Evolutionary conservation across 2,797 vertebrate genomes (phyloP).

Genomic region (Enteromius thamalakanensis): DNA sequence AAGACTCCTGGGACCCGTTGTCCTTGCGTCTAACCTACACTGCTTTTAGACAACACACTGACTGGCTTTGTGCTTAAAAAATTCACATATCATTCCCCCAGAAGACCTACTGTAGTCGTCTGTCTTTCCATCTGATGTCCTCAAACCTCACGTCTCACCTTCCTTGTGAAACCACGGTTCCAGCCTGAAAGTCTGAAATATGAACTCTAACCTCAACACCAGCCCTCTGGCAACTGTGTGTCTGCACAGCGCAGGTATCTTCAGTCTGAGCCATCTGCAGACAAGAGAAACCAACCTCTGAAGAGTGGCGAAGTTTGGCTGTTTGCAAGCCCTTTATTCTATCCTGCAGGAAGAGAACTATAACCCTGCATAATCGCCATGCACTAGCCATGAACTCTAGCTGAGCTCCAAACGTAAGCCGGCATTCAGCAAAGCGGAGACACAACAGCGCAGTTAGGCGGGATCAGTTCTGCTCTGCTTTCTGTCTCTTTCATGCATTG

Average conservation of each 20-base stretch:
- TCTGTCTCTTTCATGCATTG: slow-evolving; percentile 45
- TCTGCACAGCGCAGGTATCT: slow-evolving; percentile 2
- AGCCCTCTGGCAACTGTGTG: slow-evolving; percentile 10
- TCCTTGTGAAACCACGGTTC: slow-evolving; percentile 14
- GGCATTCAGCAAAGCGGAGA: slow-evolving; percentile 52
- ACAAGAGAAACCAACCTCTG: slow-evolving; percentile 3
- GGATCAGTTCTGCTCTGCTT: slow-evolving; percentile 57
- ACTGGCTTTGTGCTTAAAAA: background rate
- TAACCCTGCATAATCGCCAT: slow-evolving; percentile 50
- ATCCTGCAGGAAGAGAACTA: slow-evolving; percentile 38
- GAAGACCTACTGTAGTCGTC: background rate
- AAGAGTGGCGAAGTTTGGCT: background rate
- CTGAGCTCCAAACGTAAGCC: slow-evolving; percentile 42
- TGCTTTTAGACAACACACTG: background rate
- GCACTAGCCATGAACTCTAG: slow-evolving; percentile 52
- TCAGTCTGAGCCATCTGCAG: slow-evolving; percentile 27
- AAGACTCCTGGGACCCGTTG: background rate
- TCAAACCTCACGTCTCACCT: slow-evolving; percentile 12
- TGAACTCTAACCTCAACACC: slow-evolving; percentile 33
- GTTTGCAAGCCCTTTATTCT: background rate
- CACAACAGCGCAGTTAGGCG: slow-evolving; percentile 39
- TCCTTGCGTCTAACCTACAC: background rate
- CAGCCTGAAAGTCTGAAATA: slow-evolving; percentile 13
- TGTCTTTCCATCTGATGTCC: slow-evolving; percentile 1
- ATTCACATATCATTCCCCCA: slow-evolving; percentile 1